Base-by-base conservation (phyloP, 2,888 invertebrate genomes). In the Sphaeridia pumilis region DNA sequence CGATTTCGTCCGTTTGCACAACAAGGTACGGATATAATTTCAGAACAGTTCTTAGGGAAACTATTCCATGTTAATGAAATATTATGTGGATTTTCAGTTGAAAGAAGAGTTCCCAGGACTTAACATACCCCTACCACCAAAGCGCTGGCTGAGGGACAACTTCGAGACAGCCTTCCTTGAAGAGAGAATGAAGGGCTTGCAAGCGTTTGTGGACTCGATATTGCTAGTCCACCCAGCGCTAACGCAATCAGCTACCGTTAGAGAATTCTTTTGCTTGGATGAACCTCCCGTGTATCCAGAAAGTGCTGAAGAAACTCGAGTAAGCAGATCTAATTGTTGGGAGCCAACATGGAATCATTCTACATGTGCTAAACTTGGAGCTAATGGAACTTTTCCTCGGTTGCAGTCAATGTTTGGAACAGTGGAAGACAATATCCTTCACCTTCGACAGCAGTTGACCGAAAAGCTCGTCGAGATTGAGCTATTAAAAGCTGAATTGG, bases 141-240 rank as follows among this genome's bases (percentile, higher is more conserved):
- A 90, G 67, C 76, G 87, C 44, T 87, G 87, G 79, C 82, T 90
- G 54, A 79, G 87, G 1, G 86, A 88, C 67, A 92, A 90, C 67
- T 92, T 88, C 68, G 87, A 89, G 66, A 80, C 84, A 0, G 77
- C 80, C 0, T 92, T 92, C 67, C 70, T 92, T 2, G 89, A 90
- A 64, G 87, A 87, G 61, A 72, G 90, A 20, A 81, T 86, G 5
- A 75, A 79, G 41, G 88, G 87, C 0, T 71, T 86, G 34, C 84
- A 85, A 68, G 74, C 77, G 36, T 86, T 89, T 67, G 83, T 90
- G 0, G 84, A 90, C 68, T 81, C 83, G 1, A 77, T 90, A 45
- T 72, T 87, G 63, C 72, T 87, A 63, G 75, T 67, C 62, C 77
- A 73, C 66, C 75, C 73, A 28, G 71, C 76, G 55, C 70, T 86